Evolutionary conservation across 1,140 invertebrate genomes (phyloP), one percentile per base, ranked within the genome.

Genomic region (Notospermus geniculatus): DNA sequence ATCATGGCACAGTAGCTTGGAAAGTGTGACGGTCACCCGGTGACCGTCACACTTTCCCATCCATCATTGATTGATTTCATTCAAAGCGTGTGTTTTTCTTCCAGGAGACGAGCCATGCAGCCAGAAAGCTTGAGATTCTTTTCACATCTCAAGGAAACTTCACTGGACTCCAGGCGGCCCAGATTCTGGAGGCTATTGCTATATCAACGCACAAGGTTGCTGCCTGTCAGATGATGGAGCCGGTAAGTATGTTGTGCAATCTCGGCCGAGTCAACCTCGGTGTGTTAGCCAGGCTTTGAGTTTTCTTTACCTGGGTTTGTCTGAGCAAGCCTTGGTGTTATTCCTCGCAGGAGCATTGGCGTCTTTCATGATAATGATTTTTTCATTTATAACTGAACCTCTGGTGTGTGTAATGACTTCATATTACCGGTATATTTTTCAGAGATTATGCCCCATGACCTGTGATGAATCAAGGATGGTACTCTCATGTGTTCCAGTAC

Each of bases 391-490:
- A 7, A n/a, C 4, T 27, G n/a, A 50, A 19, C n/a, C n/a, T 27
- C 25, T 9, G 19, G 13, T 41, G 9, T 19, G 19, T 41, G 53
- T 9, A 17, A 15, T 50, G 9, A 28, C 55, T 55, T 53, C n/a
- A n/a, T n/a, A n/a, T n/a, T n/a, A n/a, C n/a, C n/a, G n/a, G n/a
- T n/a, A n/a, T n/a, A n/a, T n/a, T n/a, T n/a, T n/a, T n/a, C 68
- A 79, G 78, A 61, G 75, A 56, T 57, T 80, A 11, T 76, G 75
- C 63, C 67, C 70, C 15, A 80, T 80, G 77, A 70, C 71, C 28
- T 78, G 77, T 63, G 56, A 68, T 52, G 76, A 80, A 28, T 76
- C 74, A 17, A 66, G 74, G 41, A 62, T 69, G 15, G 74, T 80
- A 17, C 64, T 80, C 17, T 68, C 66, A 54, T 65, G 72, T 28